A percentile compares a stretch with the other conserved stretches of the same genome.
Evolutionary conservation across 2,888 invertebrate species (phyloP).

Genomic region (Mythimna loreyi): DNA sequence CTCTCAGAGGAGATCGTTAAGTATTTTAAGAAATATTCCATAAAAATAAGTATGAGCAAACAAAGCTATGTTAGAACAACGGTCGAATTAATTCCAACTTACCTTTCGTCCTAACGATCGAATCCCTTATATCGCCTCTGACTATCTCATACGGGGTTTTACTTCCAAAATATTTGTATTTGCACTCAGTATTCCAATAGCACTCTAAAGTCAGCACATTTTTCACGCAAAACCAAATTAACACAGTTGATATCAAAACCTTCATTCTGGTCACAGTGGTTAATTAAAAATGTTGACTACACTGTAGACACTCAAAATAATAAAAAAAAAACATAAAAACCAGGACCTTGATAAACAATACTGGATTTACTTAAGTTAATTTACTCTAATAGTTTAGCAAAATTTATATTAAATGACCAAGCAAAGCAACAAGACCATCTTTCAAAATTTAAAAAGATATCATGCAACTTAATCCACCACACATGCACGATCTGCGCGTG

Average conservation of each 20-base stretch:
- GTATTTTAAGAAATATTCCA: conserved; percentile 28
- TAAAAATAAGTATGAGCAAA: conserved; percentile 15
- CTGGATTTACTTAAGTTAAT: too few species aligned
- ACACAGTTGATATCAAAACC: not conserved
- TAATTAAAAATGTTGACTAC: conserved; percentile 22
- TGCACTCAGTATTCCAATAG: conserved; percentile 80
- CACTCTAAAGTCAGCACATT: conserved; percentile 65
- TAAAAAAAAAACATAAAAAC: not conserved
- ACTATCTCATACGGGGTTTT: conserved; percentile 80
- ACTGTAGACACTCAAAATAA: conserved; percentile 45
- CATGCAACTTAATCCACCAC: too few species aligned
- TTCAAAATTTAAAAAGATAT: too few species aligned
- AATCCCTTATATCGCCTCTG: conserved; percentile 81
- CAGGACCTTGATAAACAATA: too few species aligned
- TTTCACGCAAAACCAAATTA: conserved; percentile 40
- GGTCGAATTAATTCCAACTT: conserved; percentile 32
- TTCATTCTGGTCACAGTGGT: too few species aligned
- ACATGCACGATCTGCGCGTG: too few species aligned
- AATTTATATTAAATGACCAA: too few species aligned
- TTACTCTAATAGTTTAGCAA: too few species aligned
- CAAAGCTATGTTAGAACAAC: conserved; percentile 16
- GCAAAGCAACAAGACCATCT: too few species aligned
- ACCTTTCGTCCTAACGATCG: conserved; percentile 60
- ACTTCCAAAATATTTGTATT: conserved; percentile 79
- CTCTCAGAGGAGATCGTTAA: not conserved